Percentiles rank a stretch among this genome's conserved stretches.
These are phyloP conservation scores for Flabesymbios commensalis DNA, from an alignment of 2,888 invertebrate species.

Conservation along the genomic window DNA sequence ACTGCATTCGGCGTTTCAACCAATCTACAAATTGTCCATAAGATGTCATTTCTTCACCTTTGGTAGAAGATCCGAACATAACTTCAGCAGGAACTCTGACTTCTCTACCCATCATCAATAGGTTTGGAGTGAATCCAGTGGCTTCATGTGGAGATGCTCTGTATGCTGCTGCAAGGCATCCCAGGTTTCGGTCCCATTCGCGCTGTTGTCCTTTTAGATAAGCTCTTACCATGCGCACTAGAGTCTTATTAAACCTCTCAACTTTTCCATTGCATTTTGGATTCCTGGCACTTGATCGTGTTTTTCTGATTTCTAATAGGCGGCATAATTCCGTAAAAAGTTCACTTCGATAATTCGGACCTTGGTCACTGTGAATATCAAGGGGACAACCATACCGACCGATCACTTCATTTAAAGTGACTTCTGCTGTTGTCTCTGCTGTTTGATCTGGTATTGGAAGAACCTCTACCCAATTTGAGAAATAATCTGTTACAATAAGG, in stretches of 20 bases:
- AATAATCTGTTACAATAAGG: slow-evolving; percentile 29
- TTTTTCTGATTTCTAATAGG: slow-evolving; percentile 30
- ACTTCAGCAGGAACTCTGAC: slow-evolving; percentile 29
- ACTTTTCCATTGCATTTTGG: slow-evolving; percentile 27
- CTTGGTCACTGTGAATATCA: slow-evolving; percentile 29
- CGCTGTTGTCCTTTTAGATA: slow-evolving; percentile 30
- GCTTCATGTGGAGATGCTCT: slow-evolving; percentile 22
- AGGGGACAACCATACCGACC: slow-evolving; percentile 23
- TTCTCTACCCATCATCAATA: slow-evolving; percentile 31
- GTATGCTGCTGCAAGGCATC: slow-evolving; percentile 28
- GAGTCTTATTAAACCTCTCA: slow-evolving; percentile 27
- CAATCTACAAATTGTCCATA: neutral
- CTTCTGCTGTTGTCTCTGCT: slow-evolving; percentile 22
- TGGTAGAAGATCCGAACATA: slow-evolving; percentile 9
- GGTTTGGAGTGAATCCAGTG: slow-evolving; percentile 30
- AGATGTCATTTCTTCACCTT: neutral
- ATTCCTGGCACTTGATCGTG: slow-evolving; percentile 20
- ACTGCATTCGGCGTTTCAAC: neutral
- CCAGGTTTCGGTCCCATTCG: slow-evolving; percentile 32
- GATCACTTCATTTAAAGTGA: slow-evolving; percentile 30
- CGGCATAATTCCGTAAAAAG: slow-evolving; percentile 34
- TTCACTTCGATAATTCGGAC: slow-evolving; percentile 27
- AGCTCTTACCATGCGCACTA: slow-evolving; percentile 23
- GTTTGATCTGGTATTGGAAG: slow-evolving; percentile 28
- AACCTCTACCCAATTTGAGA: slow-evolving; percentile 30